Base-by-base conservation (phyloP, 2,888 invertebrate genomes). In the Parnassius smintheus region DNA sequence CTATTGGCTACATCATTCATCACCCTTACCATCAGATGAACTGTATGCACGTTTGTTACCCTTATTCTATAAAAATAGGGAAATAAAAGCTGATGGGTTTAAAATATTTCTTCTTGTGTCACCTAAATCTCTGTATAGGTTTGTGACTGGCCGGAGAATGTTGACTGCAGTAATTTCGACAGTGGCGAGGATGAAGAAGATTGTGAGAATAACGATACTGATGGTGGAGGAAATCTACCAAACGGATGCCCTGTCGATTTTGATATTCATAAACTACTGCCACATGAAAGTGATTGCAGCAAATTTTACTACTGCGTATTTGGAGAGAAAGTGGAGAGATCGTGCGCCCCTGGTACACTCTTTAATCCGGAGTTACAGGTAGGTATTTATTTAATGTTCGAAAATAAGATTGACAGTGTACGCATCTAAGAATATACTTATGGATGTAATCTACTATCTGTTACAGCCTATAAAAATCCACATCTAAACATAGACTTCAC, bases 231-330 rank as follows among this genome's bases (percentile, higher is more conserved):
- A 9, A 35, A 54, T n/a, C 64, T 75, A 7, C 68, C 71, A 0
- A 79, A 78, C 58, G 77, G 76, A 1, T 80, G 80, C 45, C 80
- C 80, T 0, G 68, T 72, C 41, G 70, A 76, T 62, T 73, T 69
- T 56, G 25, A 67, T 9, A 59, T 75, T 4, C 74, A 81, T 22
- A 64, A 67, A 2, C 66, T 80, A 0, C 53, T 82, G 3, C 80
- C 81, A 0, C 80, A 82, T 54, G 74, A 75, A 59, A 66, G 56
- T 0, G 66, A 78, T 11, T 82, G 82, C 62, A 62, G 62, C 41
- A 72, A 71, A 41, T 81, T 76, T 72, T 82, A 82, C 65, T 72
- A 75, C 25, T 82, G 82, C 57, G 70, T 72, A 1, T 64, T 66
- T n/a, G 82, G 81, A 3, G 65, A 76, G n/a, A 70, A 68, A 41